These are phyloP conservation scores for Phenganax stokvisi DNA, from an alignment of 92 coral and sea anemone genomes.

Conservation along the genomic window DNA sequence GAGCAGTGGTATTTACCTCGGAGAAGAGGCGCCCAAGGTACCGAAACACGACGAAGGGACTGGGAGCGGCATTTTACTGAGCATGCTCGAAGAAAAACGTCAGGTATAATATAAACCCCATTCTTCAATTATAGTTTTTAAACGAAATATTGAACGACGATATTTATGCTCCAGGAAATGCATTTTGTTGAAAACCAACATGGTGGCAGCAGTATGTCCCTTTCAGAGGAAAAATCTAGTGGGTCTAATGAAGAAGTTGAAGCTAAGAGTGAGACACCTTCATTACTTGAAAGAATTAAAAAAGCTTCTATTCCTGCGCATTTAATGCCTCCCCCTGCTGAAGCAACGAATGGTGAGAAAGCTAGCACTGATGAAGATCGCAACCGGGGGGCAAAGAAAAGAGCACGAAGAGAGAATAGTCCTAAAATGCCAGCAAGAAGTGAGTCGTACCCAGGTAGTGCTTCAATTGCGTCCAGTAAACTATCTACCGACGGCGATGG, in stretches of 20 bases:
- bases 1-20: slow-evolving; percentile 86
- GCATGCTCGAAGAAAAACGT: slow-evolving; percentile 29
- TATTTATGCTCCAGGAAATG: background rate
- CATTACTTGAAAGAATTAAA: slow-evolving; percentile 24
- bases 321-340: slow-evolving; percentile 39
- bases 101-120: background rate
- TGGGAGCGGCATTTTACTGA: slow-evolving; percentile 33
- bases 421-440: slow-evolving; percentile 10
- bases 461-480: slow-evolving; percentile 20
- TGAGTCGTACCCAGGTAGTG: slow-evolving; percentile 28
- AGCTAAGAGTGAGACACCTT: slow-evolving; percentile 17
- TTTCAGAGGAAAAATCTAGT: slow-evolving; percentile 27
- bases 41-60: slow-evolving; percentile 55
- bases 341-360: background rate
- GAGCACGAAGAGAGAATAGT: slow-evolving; percentile 18
- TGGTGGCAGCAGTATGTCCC: slow-evolving; percentile 17
- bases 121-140: no score
- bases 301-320: slow-evolving; percentile 31
- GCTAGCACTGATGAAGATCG: background rate
- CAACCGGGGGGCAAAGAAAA: slow-evolving; percentile 8
- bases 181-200: slow-evolving; percentile 11
- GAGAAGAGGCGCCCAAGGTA: slow-evolving; percentile 64
- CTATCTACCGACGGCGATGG: slow-evolving; percentile 3
- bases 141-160: no score
- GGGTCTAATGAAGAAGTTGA: slow-evolving; percentile 30